phyloP scores from a whole-genome alignment of 2,888 invertebrate genomes.

The Monoplex corrugatus region DNA sequence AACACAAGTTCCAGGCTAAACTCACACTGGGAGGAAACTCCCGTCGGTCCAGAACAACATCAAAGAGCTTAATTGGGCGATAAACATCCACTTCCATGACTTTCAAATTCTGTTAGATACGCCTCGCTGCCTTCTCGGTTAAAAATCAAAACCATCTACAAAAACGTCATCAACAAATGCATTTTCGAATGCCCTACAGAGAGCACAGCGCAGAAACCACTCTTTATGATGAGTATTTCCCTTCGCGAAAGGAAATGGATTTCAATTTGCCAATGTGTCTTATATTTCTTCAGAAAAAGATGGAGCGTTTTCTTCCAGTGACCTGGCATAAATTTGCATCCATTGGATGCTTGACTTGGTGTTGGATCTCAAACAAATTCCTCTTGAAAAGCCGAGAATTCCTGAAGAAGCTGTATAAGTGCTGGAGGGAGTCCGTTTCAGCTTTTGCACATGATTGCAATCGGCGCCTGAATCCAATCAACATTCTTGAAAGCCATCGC shows the following conservation, averaged over 20 bases:
- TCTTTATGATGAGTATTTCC: background rate
- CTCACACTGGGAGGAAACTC: conserved; percentile 17
- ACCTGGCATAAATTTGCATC: background rate
- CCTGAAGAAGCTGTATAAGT: background rate
- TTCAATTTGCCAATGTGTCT: background rate
- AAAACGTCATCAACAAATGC: no score
- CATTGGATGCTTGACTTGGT: background rate
- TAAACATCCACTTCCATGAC: background rate
- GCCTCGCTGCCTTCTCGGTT: background rate
- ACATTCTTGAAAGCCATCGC: no score
- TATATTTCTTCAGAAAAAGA: background rate
- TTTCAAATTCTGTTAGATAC: background rate
- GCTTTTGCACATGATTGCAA: no score
- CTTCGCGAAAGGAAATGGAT: background rate
- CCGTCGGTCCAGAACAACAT: background rate
- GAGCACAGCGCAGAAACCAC: no score
- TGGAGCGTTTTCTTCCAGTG: background rate
- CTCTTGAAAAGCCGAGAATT: no score
- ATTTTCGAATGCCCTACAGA: no score
- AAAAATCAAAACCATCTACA: no score
- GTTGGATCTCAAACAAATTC: conserved; percentile 11
- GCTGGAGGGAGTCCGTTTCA: no score
- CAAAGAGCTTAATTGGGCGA: conserved; percentile 26
- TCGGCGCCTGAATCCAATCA: no score
- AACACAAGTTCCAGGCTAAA: background rate